These are phyloP conservation scores for Rutpela maculata DNA, from an alignment of 2,888 invertebrate species.

Conservation along the genomic window DNA sequence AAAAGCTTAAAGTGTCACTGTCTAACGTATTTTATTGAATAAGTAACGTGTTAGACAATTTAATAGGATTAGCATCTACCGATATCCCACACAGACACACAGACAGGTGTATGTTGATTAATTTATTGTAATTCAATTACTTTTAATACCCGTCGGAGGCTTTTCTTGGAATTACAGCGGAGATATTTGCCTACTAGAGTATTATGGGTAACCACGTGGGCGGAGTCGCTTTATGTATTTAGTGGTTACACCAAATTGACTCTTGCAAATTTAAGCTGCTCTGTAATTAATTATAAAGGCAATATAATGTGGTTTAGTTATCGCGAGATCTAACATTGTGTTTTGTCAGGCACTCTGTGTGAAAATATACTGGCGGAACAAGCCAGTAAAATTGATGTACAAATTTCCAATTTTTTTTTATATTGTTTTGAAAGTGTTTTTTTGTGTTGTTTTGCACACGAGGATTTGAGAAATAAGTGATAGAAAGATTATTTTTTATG, in stretches of 20 bases:
- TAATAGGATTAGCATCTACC: slow-evolving; percentile 45
- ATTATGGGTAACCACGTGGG: slow-evolving; percentile 7
- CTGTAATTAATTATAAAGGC: slow-evolving; percentile 1
- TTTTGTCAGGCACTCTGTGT: too few relatives aligned
- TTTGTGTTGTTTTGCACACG: too few relatives aligned
- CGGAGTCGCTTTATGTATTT: background rate
- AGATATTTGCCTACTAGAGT: slow-evolving; percentile 17
- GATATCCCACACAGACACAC: slow-evolving; percentile 45
- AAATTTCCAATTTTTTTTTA: too few relatives aligned
- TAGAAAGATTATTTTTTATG: too few relatives aligned
- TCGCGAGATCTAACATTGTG: too few relatives aligned
- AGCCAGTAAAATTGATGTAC: too few relatives aligned
- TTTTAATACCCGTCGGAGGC: slow-evolving; percentile 34
- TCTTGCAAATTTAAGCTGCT: slow-evolving; percentile 1
- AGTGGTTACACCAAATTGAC: slow-evolving; percentile 2
- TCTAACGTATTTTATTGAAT: slow-evolving; percentile 35
- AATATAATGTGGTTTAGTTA: background rate
- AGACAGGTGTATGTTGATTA: slow-evolving; percentile 45
- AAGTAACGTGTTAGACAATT: slow-evolving; percentile 35
- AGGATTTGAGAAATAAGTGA: too few relatives aligned
- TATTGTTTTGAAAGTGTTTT: too few relatives aligned
- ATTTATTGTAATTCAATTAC: slow-evolving; percentile 46
- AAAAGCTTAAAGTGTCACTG: slow-evolving; percentile 39
- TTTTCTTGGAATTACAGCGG: slow-evolving; percentile 17
- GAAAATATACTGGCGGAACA: too few relatives aligned